These are phyloP conservation scores for Nebria salina DNA, from an alignment of 2,888 invertebrate species.

Conservation along the genomic window DNA sequence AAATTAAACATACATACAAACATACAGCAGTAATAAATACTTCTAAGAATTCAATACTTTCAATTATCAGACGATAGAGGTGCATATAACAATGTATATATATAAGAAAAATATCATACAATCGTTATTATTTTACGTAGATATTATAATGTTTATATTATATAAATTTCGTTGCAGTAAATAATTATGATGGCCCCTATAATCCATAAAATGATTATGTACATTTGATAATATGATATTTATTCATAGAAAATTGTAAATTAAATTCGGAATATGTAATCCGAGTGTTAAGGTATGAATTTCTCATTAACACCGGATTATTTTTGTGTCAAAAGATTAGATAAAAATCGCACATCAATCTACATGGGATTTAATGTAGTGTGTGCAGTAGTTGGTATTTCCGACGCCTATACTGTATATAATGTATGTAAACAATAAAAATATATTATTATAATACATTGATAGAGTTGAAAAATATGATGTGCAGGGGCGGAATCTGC, in stretches of 20 bases:
- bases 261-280: background rate
- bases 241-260: background rate
- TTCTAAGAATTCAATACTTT: no score
- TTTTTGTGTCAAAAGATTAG: constrained; percentile 29
- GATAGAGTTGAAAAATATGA: background rate
- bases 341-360: constrained; percentile 35
- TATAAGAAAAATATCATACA: no score
- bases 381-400: background rate
- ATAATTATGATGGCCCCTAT: background rate
- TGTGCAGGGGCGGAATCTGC: background rate
- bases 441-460: background rate
- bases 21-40: no score
- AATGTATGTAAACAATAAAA: constrained; percentile 4
- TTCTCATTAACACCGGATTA: constrained; percentile 8
- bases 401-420: background rate
- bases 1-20: no score
- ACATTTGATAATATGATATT: background rate
- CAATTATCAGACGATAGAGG: no score
- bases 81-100: no score
- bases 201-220: background rate
- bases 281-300: background rate
- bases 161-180: background rate
- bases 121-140: no score
- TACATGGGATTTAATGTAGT: background rate
- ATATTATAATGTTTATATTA: no score